Evolutionary conservation across 2,113 vertebrate genomes (phyloP), one percentile per base, ranked within the genome.

Genomic region (Xiphophorus hellerii): DNA sequence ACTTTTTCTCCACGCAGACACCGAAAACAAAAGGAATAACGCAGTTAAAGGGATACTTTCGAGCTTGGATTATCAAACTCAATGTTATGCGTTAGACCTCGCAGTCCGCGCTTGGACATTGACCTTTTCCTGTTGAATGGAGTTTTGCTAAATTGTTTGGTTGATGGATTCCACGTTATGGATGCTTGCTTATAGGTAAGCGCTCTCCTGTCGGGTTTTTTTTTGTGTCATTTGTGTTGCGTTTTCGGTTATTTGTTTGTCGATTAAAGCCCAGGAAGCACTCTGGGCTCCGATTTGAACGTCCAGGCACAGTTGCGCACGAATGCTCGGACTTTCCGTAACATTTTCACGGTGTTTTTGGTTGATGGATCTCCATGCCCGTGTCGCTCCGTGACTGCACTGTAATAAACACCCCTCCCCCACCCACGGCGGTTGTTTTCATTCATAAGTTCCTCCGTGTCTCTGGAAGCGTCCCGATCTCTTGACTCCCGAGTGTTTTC

Each of bases 361-460:
- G 58, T 6, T 48, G 80, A 84, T 83, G 81, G 81, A 54, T 84
- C 51, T 68, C 73, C 73, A 71, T 66, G 90, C 71, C 71, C 65
- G 85, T n/a, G 82, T 82, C 76, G 72, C 58, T 64, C 79, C 71
- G 82, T 62, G 87, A 77, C 79, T 83, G 68, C 39, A 77, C 83
- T 28, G 81, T 42, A 78, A 83, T 80, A 69, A 83, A 84, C 93
- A 89, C 92, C 90, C 91, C 88, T 89, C 90, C 93, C 91, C 92
- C 90, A 93, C 88, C 91, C 91, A 81, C 77, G 86, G 54, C 81
- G 87, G 83, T 93, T 95, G 94, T 95, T 96, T 96, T 97, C 97
- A 97, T 97, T 97, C 96, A 97, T 96, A 97, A 96, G 90, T 96
- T 94, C 78, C 78, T 58, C 71, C 70, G 81, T 89, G 79, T 83